Evolutionary conservation across 2,888 invertebrate species (phyloP), one percentile per base, ranked within the genome.

Genomic region (Apantesis nais): DNA sequence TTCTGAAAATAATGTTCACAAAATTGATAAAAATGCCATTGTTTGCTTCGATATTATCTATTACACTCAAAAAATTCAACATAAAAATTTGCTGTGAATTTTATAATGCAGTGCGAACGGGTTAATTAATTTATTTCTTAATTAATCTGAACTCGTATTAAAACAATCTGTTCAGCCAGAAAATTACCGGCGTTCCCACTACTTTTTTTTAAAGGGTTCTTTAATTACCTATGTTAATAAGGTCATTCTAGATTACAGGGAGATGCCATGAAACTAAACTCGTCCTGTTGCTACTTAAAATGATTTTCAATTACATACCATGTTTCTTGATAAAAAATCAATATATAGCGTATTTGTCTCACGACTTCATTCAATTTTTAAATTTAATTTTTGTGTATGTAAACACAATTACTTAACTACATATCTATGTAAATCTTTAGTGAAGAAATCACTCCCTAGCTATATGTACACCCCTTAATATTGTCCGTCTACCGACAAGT

Each of bases 11-110:
- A 48, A 12, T 68, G 39, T 68, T 67, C 41, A 29, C 16, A 62
- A 12, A n/a, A 9, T 41, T 58, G 55, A 63, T 37, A 29, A 63
- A 68, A 63, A 63, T 9, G 55, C 39, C 22, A 12, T 61, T n/a
- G 2, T 63, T 1, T 31, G 25, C 16, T 2, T 2, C 7, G 2
- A 3, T 63, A 44, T 19, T 3, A 12, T 19, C 37, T 62, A 12
- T 62, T n/a, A 16, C 7, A 12, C n/a, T n/a, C n/a, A 37, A n/a
- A 7, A 61, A 37, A n/a, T n/a, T n/a, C n/a, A n/a, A n/a, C n/a
- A n/a, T n/a, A n/a, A n/a, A n/a, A n/a, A n/a, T n/a, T n/a, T n/a
- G n/a, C n/a, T n/a, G n/a, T n/a, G n/a, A n/a, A n/a, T n/a, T n/a
- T n/a, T n/a, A n/a, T n/a, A n/a, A n/a, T n/a, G n/a, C n/a, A n/a